Conservation (phyloP, 2,888 invertebrate genomes). For the Leptinotarsa haldemani region DNA sequence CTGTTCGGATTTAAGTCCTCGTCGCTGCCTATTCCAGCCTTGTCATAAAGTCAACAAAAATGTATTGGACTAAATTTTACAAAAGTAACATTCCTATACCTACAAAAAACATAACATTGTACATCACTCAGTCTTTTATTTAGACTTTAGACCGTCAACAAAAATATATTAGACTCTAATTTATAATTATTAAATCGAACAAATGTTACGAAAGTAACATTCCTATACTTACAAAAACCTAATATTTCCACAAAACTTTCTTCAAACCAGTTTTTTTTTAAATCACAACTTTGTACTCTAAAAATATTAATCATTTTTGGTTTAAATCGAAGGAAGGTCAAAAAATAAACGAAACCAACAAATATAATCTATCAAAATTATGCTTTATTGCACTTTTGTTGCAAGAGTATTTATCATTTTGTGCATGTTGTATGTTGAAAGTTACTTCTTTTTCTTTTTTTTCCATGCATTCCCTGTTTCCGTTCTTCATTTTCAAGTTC, state of each 20-base stretch:
- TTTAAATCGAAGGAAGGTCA: not conserved
- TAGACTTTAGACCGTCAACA: conserved; percentile 1
- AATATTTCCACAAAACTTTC: not conserved
- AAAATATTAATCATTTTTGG: not conserved
- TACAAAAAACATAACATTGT: conserved; percentile 4
- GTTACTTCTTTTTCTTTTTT: conserved; percentile 2
- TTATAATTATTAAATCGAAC: not conserved
- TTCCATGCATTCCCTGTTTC: not conserved
- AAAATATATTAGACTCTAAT: conserved; percentile 3
- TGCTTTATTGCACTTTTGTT: not conserved
- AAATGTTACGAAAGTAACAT: not conserved
- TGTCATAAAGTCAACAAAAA: not conserved
- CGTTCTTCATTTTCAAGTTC: not conserved
- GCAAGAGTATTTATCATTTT: not conserved
- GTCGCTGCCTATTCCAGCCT: no score
- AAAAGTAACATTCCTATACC: not conserved
- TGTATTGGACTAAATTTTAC: not conserved
- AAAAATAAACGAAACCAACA: no score
- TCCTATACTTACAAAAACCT: not conserved
- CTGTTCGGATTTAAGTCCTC: no score
- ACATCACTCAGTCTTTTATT: not conserved
- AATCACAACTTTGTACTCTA: not conserved
- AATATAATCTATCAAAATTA: not conserved
- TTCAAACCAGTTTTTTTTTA: not conserved
- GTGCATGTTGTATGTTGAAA: not conserved